These are phyloP conservation scores for Cephalotes varians DNA, from an alignment of 2,888 invertebrate species.

Conservation along the genomic window DNA sequence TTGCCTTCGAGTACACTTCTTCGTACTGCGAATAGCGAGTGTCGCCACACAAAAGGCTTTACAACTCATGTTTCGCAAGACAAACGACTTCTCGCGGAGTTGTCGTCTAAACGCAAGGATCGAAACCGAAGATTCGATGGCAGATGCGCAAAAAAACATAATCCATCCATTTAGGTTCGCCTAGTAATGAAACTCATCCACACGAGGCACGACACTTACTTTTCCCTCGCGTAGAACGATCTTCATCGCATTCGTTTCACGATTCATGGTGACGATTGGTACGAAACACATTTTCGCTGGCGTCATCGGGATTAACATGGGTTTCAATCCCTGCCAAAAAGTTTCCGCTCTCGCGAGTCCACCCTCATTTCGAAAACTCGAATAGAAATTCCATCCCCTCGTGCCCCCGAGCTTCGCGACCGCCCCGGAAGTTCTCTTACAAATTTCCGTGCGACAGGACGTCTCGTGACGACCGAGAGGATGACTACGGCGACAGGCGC, in stretches of 20 bases:
- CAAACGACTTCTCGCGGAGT: background rate
- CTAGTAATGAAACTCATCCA: background rate
- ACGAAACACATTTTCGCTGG: constrained; percentile 6
- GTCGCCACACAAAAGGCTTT: constrained; percentile 13
- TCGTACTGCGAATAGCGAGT: constrained; percentile 33
- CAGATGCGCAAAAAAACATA: background rate
- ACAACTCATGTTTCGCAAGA: constrained; percentile 38
- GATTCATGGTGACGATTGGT: constrained; percentile 30
- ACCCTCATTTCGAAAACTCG: constrained; percentile 23
- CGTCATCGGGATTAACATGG: constrained; percentile 30
- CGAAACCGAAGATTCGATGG: constrained; percentile 15
- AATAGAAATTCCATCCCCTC: constrained; percentile 34
- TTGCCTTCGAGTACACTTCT: constrained; percentile 38
- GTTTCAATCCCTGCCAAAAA: constrained; percentile 31
- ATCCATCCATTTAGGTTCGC: background rate
- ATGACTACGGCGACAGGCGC: constrained; percentile 53
- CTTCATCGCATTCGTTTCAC: constrained; percentile 19
- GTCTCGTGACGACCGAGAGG: constrained; percentile 48
- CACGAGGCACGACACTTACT: background rate
- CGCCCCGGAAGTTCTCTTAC: constrained; percentile 48
- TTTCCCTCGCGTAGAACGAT: background rate
- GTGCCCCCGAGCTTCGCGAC: background rate
- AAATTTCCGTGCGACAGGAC: constrained; percentile 50
- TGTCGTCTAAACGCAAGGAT: background rate
- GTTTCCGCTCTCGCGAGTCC: constrained; percentile 25